These are phyloP conservation scores for Acronicta leporina DNA, from an alignment of 2,888 invertebrate genomes.

Conservation along the genomic window DNA sequence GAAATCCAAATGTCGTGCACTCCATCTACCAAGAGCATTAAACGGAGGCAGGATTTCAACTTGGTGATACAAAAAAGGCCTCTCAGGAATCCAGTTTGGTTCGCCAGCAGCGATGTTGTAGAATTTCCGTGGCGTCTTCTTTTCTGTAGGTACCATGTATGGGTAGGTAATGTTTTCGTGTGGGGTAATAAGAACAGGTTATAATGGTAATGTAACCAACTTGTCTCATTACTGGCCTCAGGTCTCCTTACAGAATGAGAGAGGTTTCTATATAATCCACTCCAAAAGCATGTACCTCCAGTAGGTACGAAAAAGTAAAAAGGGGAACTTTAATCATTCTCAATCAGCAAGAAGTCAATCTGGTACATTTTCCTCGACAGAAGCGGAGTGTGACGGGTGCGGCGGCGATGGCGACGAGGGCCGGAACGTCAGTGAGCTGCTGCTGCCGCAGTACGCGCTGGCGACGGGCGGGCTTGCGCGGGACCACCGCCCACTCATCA, in stretches of 20 bases:
- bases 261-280: too few relatives aligned
- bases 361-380: constrained; percentile 66
- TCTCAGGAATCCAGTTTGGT: neutral
- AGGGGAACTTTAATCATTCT: too few relatives aligned
- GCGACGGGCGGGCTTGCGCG: constrained; percentile 98
- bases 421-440: constrained; percentile 94
- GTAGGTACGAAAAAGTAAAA: too few relatives aligned
- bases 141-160: neutral
- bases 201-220: too few relatives aligned
- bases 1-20: neutral
- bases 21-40: neutral
- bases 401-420: constrained; percentile 90
- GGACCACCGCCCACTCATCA: constrained; percentile 97
- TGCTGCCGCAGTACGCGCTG: constrained; percentile 96
- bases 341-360: too few relatives aligned
- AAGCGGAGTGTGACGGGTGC: constrained; percentile 87
- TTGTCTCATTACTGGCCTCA: too few relatives aligned
- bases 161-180: neutral
- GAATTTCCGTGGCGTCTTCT: neutral
- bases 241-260: too few relatives aligned
- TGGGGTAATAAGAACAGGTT: too few relatives aligned
- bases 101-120: neutral
- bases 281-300: too few relatives aligned
- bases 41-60: neutral
- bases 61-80: neutral